phyloP scores from a whole-genome alignment of 2,888 invertebrate genomes.

The Ashinkailepas kermadecensis region DNA sequence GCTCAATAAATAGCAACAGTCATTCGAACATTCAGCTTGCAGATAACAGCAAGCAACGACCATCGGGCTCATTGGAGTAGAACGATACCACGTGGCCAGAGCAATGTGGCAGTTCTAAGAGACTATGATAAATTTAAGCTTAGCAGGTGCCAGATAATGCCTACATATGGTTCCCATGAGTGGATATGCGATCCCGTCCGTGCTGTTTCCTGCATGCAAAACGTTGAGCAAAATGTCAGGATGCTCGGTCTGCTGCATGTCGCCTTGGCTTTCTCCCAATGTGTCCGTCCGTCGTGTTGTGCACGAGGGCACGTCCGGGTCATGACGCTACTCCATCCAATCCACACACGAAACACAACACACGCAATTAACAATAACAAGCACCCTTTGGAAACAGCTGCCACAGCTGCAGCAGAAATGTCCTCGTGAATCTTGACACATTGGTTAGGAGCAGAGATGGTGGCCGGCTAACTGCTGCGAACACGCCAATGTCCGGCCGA shows the following conservation, averaged over 20 bases:
- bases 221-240: slow-evolving; percentile 1
- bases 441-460: no score
- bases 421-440: no score
- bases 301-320: no score
- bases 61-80: not conserved
- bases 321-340: no score
- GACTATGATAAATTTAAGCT: not conserved
- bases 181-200: not conserved
- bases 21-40: not conserved
- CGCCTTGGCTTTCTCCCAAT: no score
- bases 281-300: no score
- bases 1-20: not conserved
- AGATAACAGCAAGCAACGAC: not conserved
- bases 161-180: not conserved
- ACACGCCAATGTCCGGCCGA: no score
- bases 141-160: not conserved
- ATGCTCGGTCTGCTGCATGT: not conserved
- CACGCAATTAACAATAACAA: no score
- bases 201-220: not conserved
- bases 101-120: not conserved
- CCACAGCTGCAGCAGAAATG: no score
- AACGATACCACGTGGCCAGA: not conserved
- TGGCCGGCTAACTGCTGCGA: no score
- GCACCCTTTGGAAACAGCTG: no score
- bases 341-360: no score